Evolutionary conservation across 2,888 invertebrate species (phyloP), one percentile per base, ranked within the genome.

Genomic region (Ochropleura leucogaster): DNA sequence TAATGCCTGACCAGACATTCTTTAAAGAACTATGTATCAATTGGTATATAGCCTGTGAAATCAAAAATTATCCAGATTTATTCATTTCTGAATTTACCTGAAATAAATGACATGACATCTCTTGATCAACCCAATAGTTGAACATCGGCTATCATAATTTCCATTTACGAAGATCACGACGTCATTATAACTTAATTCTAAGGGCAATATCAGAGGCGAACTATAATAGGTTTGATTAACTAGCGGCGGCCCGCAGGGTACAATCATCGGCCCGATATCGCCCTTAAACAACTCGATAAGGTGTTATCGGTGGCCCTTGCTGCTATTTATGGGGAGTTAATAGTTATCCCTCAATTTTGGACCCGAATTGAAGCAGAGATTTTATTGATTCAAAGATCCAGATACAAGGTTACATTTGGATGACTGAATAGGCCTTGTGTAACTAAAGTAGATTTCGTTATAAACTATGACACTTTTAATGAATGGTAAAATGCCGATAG

Each of bases 291-390:
- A 91, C 92, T 92, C 94, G 95, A 95, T 95, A 95, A 94, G 92
- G 93, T 93, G 94, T 92, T 95, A 95, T 95, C 95, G 91, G 92
- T 84, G 88, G 89, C 89, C 94, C 93, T 92, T 89, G 86, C 89
- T 89, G 87, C 93, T 92, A 94, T 95, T 95, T 94, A 95, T 94
- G 91, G 92, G 88, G 91, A 93, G 94, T 93, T 95, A 93, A 95
- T 94, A 92, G 94, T 91, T 90, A 92, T 93, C 93, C 94, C 92
- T 92, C 90, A 91, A 92, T 91, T 90, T 89, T 85, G 87, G 82
- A 83, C 64, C 68, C 44, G 72, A 82, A 30, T 80, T 64, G 74
- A 73, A 62, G 81, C 74, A 76, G 74, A 74, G 85, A 86, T 87
- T 83, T 79, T 82, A 76, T 80, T 78, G 80, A 87, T 87, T 82